Percentiles rank a stretch among this genome's conserved stretches.
phyloP scores from a whole-genome alignment of 2,888 invertebrate species.

The Lydus trimaculatus region DNA sequence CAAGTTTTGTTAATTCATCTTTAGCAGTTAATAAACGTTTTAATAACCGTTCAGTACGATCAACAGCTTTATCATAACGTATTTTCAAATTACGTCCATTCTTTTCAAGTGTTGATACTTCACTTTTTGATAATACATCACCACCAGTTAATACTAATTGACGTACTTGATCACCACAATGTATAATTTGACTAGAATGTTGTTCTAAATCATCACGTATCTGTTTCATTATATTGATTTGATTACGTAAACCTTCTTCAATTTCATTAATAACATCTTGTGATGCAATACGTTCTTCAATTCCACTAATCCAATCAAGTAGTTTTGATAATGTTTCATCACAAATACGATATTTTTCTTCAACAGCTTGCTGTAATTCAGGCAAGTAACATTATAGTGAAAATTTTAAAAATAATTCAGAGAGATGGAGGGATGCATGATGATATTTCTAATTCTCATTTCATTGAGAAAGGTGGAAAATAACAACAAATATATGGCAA shows the following conservation, averaged over 20 bases:
- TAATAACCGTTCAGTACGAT: slow-evolving; percentile 80
- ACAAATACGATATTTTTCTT: slow-evolving; percentile 92
- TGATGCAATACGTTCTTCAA: slow-evolving; percentile 84
- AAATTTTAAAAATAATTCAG: background rate
- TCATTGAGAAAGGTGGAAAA: background rate
- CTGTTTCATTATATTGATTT: slow-evolving; percentile 89
- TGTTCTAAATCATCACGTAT: slow-evolving; percentile 90
- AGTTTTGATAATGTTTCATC: slow-evolving; percentile 86
- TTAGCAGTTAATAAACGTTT: slow-evolving; percentile 79
- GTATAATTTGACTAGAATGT: slow-evolving; percentile 82
- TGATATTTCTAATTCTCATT: background rate
- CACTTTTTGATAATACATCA: slow-evolving; percentile 91
- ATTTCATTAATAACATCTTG: slow-evolving; percentile 89
- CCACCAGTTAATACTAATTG: slow-evolving; percentile 89
- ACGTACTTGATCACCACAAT: slow-evolving; percentile 88
- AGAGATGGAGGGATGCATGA: background rate
- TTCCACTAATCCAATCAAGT: slow-evolving; percentile 84
- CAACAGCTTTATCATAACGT: slow-evolving; percentile 81
- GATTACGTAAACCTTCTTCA: slow-evolving; percentile 84
- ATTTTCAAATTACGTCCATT: slow-evolving; percentile 84
- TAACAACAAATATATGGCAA: slow-evolving; percentile 32
- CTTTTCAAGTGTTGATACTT: slow-evolving; percentile 86
- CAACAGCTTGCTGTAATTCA: slow-evolving; percentile 86
- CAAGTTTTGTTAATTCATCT: slow-evolving; percentile 89
- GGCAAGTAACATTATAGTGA: slow-evolving; percentile 8